These are phyloP conservation scores for Meiosimyza decipiens DNA, from an alignment of 2,888 invertebrate species.

Conservation along the genomic window DNA sequence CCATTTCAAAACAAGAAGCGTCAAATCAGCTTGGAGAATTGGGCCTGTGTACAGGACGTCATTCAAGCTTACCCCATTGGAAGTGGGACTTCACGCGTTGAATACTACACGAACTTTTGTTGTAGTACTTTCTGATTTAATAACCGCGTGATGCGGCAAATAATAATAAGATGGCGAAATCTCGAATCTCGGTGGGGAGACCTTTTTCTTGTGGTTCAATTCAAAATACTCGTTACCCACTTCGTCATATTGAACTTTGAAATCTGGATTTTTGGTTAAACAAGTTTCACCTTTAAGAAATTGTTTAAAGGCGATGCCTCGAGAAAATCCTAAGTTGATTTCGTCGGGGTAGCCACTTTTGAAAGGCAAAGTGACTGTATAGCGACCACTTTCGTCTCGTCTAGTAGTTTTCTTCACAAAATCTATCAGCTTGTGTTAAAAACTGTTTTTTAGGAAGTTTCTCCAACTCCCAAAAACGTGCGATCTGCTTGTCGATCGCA, in stretches of 20 bases:
- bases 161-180: too few species aligned
- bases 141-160: constrained; percentile 40
- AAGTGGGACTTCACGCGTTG: constrained; percentile 39
- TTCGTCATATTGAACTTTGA: too few species aligned
- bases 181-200: too few species aligned
- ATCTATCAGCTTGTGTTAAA: too few species aligned
- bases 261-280: too few species aligned
- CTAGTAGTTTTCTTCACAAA: constrained; percentile 24
- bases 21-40: constrained; percentile 19
- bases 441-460: too few species aligned
- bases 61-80: constrained; percentile 22
- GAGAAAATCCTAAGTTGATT: too few species aligned
- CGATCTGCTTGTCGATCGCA: not conserved
- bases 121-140: constrained; percentile 17
- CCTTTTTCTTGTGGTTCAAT: too few species aligned
- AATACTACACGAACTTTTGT: constrained; percentile 43
- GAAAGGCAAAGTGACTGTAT: constrained; percentile 21
- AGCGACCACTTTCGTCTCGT: constrained; percentile 9
- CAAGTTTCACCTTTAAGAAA: too few species aligned
- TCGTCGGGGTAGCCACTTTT: too few species aligned
- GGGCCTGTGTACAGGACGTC: constrained; percentile 22
- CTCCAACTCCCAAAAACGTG: not conserved
- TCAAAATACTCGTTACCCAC: too few species aligned
- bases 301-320: too few species aligned
- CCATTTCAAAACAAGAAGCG: constrained; percentile 16